phyloP scores from a whole-genome alignment of 1,140 invertebrate species.

The Zaprionus lachaisei region DNA sequence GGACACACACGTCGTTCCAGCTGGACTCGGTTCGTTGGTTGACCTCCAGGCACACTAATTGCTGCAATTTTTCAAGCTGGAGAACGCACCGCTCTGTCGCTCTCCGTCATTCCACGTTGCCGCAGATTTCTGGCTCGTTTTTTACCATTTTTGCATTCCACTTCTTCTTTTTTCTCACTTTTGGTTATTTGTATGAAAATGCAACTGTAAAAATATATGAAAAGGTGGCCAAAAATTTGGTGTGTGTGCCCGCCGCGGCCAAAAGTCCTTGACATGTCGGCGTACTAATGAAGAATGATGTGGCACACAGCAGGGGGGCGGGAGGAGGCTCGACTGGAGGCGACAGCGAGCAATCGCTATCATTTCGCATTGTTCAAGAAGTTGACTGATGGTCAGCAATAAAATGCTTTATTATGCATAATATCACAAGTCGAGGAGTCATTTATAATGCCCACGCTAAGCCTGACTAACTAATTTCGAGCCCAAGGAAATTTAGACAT shows the following conservation, averaged over 20 bases:
- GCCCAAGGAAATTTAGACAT: background rate
- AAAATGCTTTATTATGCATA: constrained; percentile 42
- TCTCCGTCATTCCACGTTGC: constrained; percentile 5
- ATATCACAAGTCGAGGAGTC: constrained; percentile 28
- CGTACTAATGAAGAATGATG: constrained; percentile 50
- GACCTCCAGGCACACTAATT: constrained; percentile 51
- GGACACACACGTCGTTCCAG: constrained; percentile 16
- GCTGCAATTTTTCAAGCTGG: constrained; percentile 50
- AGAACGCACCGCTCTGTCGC: constrained; percentile 8
- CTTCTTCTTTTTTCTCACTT: constrained; percentile 1
- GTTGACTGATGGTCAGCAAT: constrained; percentile 38
- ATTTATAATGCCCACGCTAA: constrained; percentile 24
- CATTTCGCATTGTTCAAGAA: constrained; percentile 23
- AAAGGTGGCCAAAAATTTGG: constrained; percentile 31
- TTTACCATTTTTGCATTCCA: constrained; percentile 21
- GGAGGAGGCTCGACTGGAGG: background rate
- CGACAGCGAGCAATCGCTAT: constrained; percentile 28
- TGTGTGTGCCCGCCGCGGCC: background rate
- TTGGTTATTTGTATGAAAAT: constrained; percentile 33
- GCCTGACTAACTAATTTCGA: constrained; percentile 2
- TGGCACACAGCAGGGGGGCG: background rate
- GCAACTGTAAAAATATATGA: constrained; percentile 36
- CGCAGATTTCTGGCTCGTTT: constrained; percentile 10
- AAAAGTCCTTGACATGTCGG: constrained; percentile 42
- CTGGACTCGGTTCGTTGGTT: constrained; percentile 21